Evolutionary conservation across 2,888 invertebrate genomes (phyloP).

Genomic region (Caenorhabditis sp.): DNA sequence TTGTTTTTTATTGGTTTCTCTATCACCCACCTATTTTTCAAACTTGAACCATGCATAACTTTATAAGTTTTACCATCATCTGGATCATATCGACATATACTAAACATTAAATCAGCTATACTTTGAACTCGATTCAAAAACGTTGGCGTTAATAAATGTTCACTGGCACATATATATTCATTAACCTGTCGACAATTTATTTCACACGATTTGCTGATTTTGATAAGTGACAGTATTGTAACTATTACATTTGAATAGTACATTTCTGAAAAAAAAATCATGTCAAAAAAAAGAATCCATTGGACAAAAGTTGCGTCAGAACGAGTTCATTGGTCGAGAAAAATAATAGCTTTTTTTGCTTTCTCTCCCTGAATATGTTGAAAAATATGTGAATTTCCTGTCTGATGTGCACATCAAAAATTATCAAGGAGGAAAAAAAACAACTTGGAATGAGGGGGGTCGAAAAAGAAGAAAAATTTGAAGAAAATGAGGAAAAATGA

Average conservation of each 20-base stretch:
- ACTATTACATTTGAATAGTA: background rate
- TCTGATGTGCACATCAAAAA: background rate
- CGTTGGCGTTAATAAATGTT: background rate
- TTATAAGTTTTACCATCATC: constrained; percentile 8
- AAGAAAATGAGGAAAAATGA: no score
- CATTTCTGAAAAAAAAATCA: background rate
- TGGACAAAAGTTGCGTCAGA: background rate
- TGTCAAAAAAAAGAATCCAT: background rate
- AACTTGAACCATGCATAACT: background rate
- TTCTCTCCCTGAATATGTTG: background rate
- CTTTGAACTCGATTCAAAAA: background rate
- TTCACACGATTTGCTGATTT: background rate
- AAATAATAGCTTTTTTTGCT: background rate
- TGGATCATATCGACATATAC: constrained; percentile 8
- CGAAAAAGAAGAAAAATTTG: no score
- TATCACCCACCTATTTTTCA: constrained; percentile 6
- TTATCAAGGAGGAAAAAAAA: background rate
- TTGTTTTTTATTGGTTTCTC: background rate
- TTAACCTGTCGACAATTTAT: background rate
- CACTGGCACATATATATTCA: constrained; percentile 5
- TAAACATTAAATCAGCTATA: constrained; percentile 5
- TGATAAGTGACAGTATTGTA: background rate
- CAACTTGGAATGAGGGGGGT: background rate
- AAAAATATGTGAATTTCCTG: background rate
- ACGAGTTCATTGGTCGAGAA: background rate